Base-by-base conservation (phyloP, 1,140 invertebrate genomes). In the Pseudomyrmex sp. region DNA sequence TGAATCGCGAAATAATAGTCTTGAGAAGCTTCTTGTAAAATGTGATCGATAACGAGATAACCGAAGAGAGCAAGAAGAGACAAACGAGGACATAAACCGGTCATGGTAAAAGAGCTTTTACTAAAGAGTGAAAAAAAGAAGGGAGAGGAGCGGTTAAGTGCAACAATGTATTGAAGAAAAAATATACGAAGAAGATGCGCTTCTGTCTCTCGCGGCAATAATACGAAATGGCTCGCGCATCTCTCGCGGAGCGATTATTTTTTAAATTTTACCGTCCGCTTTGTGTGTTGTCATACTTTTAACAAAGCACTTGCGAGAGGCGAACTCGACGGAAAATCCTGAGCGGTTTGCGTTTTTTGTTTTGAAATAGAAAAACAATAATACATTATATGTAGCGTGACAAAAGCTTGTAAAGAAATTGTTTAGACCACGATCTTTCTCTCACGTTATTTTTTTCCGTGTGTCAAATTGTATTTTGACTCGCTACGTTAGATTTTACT, bases 41-140 rank as follows among this genome's bases (percentile, higher is more conserved):
- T 59, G 35, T 58, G 35, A 69, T 7, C 50, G 63, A 59, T 70
- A 66, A 15, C 46, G 18, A 50, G 56, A 72, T 79, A 79, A 79
- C 48, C 15, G 58, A 46, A 52, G 62, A 74, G 69, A 74, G 15
- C n/a, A 35, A 26, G 44, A 73, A 61, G 50, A 26, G 9, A 20
- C 75, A 82, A 63, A 73, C 26, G 35, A 54, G 48, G 7, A 18
- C 61, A 75, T 82, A 63, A 82, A 82, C 70, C 35, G 46, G 26
- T 35, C 58, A 48, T 46, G 10, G 23, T 44, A 70, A 80, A 70
- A 61, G 52, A 69, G 66, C 54, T 80, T 72, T 72, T 80, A 80
- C 54, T 70, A 72, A 80, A 59, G 76, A 80, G 66, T 35, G 35
- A 35, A 35, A 35, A 35, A 35, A 7, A 7, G 35, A 35, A 56